Evolutionary conservation across 2,113 vertebrate species (phyloP).

Genomic region (Monopterus albus): DNA sequence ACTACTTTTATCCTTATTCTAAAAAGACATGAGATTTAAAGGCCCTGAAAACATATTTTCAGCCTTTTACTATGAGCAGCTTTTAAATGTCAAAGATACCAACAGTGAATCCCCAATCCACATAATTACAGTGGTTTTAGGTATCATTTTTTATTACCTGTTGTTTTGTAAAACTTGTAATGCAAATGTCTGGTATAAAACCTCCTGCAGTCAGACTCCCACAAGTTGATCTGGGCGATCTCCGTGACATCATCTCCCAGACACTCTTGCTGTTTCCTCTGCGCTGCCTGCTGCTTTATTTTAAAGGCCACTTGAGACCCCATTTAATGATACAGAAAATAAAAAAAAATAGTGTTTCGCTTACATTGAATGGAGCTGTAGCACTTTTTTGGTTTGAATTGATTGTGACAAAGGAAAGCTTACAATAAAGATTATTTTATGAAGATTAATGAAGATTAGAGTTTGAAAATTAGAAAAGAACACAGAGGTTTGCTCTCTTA

Average conservation of each 20-base stretch:
- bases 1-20: conserved; percentile 7
- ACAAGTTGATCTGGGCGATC: no score
- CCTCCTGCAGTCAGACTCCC: conserved; percentile 23
- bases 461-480: no score
- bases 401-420: neutral
- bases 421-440: no score
- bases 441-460: no score
- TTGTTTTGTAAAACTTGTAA: conserved; percentile 21
- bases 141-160: conserved; percentile 10
- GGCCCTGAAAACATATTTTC: neutral
- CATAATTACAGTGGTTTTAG: no score
- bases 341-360: no score
- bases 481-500: no score
- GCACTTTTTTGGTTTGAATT: neutral
- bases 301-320: conserved; percentile 20
- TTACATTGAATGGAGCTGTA: neutral
- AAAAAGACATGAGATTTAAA: neutral
- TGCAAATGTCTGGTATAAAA: conserved; percentile 2
- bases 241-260: conserved; percentile 40
- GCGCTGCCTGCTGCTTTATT: conserved; percentile 17
- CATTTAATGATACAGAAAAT: neutral
- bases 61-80: neutral
- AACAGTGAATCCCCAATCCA: no score
- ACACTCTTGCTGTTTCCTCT: conserved; percentile 30
- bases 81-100: no score